Evolutionary conservation across 2,113 vertebrate genomes (phyloP), one percentile per base, ranked within the genome.

Genomic region (Gallinago media): DNA sequence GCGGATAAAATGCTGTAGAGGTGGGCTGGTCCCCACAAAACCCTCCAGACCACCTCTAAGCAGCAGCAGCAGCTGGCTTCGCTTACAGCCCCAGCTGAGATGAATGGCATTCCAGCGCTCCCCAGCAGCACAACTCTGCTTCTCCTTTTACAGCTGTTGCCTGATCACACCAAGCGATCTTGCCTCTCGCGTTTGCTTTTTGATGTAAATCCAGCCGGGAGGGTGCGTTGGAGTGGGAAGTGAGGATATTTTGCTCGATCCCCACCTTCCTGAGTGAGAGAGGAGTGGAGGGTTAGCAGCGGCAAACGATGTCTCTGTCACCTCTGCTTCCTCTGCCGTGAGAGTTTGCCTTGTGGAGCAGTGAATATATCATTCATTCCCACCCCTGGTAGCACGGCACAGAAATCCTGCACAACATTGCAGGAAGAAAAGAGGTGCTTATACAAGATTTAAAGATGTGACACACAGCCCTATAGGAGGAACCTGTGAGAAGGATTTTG

Each of bases 301-400:
- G 9, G 67, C 56, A 46, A 78, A 54, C 0, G 15, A 47, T 55
- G 91, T 9, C 81, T 52, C 47, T 1, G 15, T 79, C 91, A 91
- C 89, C 95, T 82, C 49, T 74, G 76, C 85, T 95, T 94, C 92
- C 88, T 68, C 67, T 70, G 85, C 84, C 10, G 1, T 17, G 34
- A 21, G 90, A 42, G 55, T 85, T 76, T 54, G 91, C 76, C 54
- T 22, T 78, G 96, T 75, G 83, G 79, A 94, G 93, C 72, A 12
- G 11, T 31, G 75, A 84, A 81, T 55, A 4, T 80, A 20, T 15
- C 78, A 95, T 72, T 89, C 78, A 59, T 44, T 58, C 67, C 83
- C 91, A 61, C 88, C 87, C 68, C 92, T 6, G 59, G 62, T 4
- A 25, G 92, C 85, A 15, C 6, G 0, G 49, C 70, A 34, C 80